Evolutionary conservation across 2,113 vertebrate species (phyloP), one percentile per base, ranked within the genome.

Genomic region (Anolis carolinensis): DNA sequence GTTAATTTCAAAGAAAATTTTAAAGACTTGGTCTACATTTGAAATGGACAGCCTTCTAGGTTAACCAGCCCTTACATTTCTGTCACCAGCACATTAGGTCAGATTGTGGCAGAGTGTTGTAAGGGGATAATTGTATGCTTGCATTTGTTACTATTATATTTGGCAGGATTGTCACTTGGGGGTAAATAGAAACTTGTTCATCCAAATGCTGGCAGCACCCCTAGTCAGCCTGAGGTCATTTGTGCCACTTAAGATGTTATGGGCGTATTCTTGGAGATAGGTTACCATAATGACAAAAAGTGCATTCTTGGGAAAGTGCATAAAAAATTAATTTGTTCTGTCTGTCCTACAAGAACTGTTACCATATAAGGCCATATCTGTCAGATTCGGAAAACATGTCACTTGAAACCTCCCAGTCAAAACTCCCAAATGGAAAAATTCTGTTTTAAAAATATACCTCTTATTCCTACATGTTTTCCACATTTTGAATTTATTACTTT

Each of bases 371-470:
- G 11, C 0, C 2, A 79, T 89, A 84, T 91, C 92, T 89, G 84
- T 92, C 88, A 86, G 79, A 88, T 91, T 68, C 6, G 16, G 55
- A 59, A 59, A 59, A 59, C 55, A 84, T 82, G 79, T 30, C 75
- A 63, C 93, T 85, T 93, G 88, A 85, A 88, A 88, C 80, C 84
- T 92, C 39, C 2, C 91, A 89, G 87, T 67, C 73, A 87, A 55
- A 55, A 55, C 52, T 55, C 14, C 52, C 4, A 55, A 55, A 55
- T 55, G 52, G 52, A 55, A 14, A 55, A 55, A 7, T 55, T 14
- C 52, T 7, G 52, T 55, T 55, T 55, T 55, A 55, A 55, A 55
- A 13, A 55, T 55, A 55, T 55, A 55, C 10, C 52, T 14, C 52
- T 55, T 55, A 14, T 55, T 11, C 52, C 52, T 55, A 5, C 52